Conservation (phyloP, 1,140 invertebrate genomes). For the Neodiprion lecontei region DNA sequence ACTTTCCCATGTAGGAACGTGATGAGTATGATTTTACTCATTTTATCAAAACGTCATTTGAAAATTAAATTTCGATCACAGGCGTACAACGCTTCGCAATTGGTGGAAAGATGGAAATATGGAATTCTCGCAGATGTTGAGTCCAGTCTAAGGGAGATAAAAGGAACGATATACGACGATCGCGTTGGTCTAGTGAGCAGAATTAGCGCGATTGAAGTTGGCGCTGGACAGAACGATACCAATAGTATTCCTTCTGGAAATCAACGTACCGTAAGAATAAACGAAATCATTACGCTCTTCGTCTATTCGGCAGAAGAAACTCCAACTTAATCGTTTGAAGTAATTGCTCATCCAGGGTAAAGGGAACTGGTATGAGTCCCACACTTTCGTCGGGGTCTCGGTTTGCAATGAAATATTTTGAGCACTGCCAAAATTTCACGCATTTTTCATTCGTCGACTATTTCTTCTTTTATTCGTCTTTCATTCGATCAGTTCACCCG, state of each 20-base stretch:
- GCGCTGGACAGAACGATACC: too few species aligned
- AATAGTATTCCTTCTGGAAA: too few species aligned
- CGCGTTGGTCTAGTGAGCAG: too few species aligned
- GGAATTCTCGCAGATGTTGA: constrained; percentile 33
- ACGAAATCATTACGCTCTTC: neutral
- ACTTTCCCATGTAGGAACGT: constrained; percentile 25
- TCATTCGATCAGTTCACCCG: too few species aligned
- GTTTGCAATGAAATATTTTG: too few species aligned
- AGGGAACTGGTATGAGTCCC: too few species aligned
- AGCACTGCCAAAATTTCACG: too few species aligned
- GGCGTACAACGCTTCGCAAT: constrained; percentile 52
- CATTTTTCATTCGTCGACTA: constrained; percentile 36
- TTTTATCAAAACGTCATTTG: constrained; percentile 10
- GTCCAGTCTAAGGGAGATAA: constrained; percentile 20
- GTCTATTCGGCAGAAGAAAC: constrained; percentile 36
- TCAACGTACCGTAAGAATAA: too few species aligned
- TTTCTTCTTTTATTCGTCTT: constrained; percentile 16
- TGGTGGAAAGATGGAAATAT: constrained; percentile 54
- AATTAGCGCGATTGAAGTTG: too few species aligned
- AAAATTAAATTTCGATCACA: constrained; percentile 26
- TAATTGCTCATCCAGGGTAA: too few species aligned
- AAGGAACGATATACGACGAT: too few species aligned
- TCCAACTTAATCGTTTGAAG: constrained; percentile 35
- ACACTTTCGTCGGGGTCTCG: too few species aligned
- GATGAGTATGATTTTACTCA: constrained; percentile 6